Evolutionary conservation across 2,113 vertebrate species (phyloP), one percentile per base, ranked within the genome.

Genomic region (Acanthochromis polyacanthus): DNA sequence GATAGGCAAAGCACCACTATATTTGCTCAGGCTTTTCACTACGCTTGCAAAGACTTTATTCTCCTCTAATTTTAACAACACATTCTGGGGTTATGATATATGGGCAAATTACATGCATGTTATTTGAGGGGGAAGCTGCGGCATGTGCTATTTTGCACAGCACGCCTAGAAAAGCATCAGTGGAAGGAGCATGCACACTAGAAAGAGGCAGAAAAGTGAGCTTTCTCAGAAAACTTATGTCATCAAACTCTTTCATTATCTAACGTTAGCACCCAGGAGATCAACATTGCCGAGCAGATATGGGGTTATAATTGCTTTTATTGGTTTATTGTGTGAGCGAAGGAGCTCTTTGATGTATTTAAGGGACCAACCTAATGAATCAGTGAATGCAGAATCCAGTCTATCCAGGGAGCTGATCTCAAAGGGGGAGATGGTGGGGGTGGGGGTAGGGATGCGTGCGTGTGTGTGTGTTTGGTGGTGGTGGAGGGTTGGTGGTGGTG

Each of bases 271-370:
- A 90, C 91, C 82, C 88, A n/a, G 83, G 90, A 79, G 84, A 92
- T 86, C 80, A 63, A 56, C 82, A 74, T 65, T 81, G 89, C 86
- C 81, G 87, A 45, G 79, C 84, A 88, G 74, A 91, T 89, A 88
- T 75, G 71, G 82, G 80, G 65, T 84, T 92, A 86, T 93, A 93
- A 94, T 93, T 94, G 91, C 88, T 89, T 93, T 93, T 92, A 91
- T 93, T 91, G 83, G 87, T 93, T 93, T 93, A 93, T 90, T 93
- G 91, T 91, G 86, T 71, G 86, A 91, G 89, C 63, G 85, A 83
- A 83, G 82, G 61, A 91, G 79, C 80, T 84, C 92, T 95, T 94
- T 93, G 93, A 93, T 91, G 91, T 93, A 94, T 93, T 92, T 94
- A 93, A 92, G 90, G 90, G 91, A 89, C 86, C 88, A 75, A 87